phyloP scores from a whole-genome alignment of 2,888 invertebrate species.

The Amblyjoppa proteus region DNA sequence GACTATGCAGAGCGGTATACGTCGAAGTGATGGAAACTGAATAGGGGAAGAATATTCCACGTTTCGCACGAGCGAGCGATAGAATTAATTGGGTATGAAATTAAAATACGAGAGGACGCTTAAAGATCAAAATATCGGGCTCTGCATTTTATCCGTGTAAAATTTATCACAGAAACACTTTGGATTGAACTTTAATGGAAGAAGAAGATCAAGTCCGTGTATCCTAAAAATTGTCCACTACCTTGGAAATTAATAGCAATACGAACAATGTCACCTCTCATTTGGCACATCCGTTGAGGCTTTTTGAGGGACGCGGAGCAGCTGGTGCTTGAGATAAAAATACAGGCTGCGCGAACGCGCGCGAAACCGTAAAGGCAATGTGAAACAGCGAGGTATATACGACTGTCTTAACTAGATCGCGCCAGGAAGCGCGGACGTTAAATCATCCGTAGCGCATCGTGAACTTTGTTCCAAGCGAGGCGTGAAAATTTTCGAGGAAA shows the following conservation, averaged over 20 bases:
- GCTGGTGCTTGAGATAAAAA: conserved; percentile 79
- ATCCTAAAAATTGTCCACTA: background rate
- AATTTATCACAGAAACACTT: background rate
- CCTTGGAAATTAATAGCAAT: background rate
- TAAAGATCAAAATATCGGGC: background rate
- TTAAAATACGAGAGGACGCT: background rate
- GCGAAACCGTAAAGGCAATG: conserved; percentile 10
- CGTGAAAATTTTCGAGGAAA: conserved; percentile 47
- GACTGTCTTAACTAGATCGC: conserved; percentile 77
- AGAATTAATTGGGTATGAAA: background rate
- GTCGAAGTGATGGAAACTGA: background rate
- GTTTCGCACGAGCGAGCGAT: background rate
- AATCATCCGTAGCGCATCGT: conserved; percentile 75
- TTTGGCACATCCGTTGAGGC: conserved; percentile 76
- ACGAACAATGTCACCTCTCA: conserved; percentile 67
- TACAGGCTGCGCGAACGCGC: conserved; percentile 73
- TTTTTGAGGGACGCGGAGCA: conserved; percentile 71
- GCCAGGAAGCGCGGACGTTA: conserved; percentile 78
- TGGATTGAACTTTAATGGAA: background rate
- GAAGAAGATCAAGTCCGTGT: background rate
- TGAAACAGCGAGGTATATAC: conserved; percentile 4
- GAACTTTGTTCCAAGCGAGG: conserved; percentile 40
- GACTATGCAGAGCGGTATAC: background rate
- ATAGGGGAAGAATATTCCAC: background rate
- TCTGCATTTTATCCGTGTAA: background rate